Percentiles rank a stretch among this genome's conserved stretches.
These are phyloP conservation scores for Oophaga sylvatica DNA, from an alignment of 2,797 vertebrate genomes.

Conservation along the genomic window DNA sequence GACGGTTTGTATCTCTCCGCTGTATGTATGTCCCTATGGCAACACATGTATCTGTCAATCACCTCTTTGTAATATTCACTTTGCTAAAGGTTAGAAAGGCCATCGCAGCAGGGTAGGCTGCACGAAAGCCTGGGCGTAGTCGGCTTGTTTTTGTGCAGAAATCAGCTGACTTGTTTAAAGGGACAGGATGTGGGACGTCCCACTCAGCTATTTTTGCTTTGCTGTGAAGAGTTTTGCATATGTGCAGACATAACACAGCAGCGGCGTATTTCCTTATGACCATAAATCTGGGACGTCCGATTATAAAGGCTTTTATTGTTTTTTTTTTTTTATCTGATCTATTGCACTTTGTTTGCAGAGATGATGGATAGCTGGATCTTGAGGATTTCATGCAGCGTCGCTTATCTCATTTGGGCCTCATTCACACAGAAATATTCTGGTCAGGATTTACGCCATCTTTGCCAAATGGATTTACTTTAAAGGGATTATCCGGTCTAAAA, in stretches of 20 bases:
- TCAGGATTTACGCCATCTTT: no score
- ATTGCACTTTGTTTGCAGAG: neutral
- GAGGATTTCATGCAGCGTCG: neutral
- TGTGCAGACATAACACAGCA: neutral
- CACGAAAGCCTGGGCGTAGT: slow-evolving; percentile 37
- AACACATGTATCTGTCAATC: slow-evolving; percentile 6
- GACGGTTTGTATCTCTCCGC: neutral
- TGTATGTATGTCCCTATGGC: slow-evolving; percentile 12
- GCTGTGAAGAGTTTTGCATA: neutral
- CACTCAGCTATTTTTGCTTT: neutral
- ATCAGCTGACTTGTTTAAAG: slow-evolving; percentile 46
- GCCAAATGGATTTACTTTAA: no score
- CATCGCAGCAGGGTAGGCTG: slow-evolving; percentile 17
- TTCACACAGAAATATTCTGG: no score
- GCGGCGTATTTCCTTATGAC: neutral
- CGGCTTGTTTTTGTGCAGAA: slow-evolving; percentile 47
- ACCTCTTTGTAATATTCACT: neutral
- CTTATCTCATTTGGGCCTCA: neutral
- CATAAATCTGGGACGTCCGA: neutral
- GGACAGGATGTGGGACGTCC: slow-evolving; percentile 44
- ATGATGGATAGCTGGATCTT: neutral
- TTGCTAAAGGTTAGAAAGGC: slow-evolving; percentile 10
- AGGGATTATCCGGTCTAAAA: no score
- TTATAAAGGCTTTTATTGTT: neutral
- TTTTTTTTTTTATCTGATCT: neutral